These are phyloP conservation scores for Trissolcus japonicus DNA, from an alignment of 2,888 invertebrate species.

Conservation along the genomic window DNA sequence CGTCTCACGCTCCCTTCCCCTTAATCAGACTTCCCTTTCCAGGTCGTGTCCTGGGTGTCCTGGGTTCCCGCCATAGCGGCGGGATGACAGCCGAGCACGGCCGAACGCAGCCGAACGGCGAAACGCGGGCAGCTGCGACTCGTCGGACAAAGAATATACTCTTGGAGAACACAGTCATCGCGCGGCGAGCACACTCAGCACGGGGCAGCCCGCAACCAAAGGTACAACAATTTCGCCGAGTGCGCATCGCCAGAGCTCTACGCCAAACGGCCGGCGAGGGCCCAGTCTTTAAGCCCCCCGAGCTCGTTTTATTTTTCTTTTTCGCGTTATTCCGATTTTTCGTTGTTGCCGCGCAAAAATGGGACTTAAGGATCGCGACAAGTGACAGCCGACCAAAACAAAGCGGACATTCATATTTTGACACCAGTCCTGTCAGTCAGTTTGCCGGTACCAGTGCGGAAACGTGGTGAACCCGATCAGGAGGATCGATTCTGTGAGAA, in stretches of 20 bases:
- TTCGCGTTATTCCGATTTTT: slow-evolving; percentile 7
- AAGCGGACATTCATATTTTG: background rate
- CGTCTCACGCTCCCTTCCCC: slow-evolving; percentile 53
- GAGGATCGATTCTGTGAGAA: slow-evolving; percentile 43
- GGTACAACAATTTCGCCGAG: slow-evolving; percentile 68
- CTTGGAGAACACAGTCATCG: slow-evolving; percentile 73
- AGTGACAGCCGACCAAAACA: slow-evolving; percentile 19
- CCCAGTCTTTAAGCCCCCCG: slow-evolving; percentile 14
- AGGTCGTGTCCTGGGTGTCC: slow-evolving; percentile 69
- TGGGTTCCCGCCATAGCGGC: slow-evolving; percentile 75
- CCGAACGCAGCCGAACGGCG: slow-evolving; percentile 70
- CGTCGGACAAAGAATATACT: slow-evolving; percentile 75
- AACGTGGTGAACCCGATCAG: slow-evolving; percentile 39
- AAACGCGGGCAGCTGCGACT: slow-evolving; percentile 75
- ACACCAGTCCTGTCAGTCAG: slow-evolving; percentile 6
- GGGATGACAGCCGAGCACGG: slow-evolving; percentile 71
- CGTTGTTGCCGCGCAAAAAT: slow-evolving; percentile 19
- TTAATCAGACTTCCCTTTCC: slow-evolving; percentile 59
- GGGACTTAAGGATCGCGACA: slow-evolving; percentile 28
- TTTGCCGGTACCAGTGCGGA: slow-evolving; percentile 47
- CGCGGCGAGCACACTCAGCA: slow-evolving; percentile 76
- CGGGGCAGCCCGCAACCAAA: slow-evolving; percentile 76
- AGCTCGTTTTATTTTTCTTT: slow-evolving; percentile 23
- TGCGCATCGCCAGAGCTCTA: slow-evolving; percentile 49
- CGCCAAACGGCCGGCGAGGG: slow-evolving; percentile 39